phyloP scores from a whole-genome alignment of 2,888 invertebrate species.

The Synergus gifuensis region DNA sequence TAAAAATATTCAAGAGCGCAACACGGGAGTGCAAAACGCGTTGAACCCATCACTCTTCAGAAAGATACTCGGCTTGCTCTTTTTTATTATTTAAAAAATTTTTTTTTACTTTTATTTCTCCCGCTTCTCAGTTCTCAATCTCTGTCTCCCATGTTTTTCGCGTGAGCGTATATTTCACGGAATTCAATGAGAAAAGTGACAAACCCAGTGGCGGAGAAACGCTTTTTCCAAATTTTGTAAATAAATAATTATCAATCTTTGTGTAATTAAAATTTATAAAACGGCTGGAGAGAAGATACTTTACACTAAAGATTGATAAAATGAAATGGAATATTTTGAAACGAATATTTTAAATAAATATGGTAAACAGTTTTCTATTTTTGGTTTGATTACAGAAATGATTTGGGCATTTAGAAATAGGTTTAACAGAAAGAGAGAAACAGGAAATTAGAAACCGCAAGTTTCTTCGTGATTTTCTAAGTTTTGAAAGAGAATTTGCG shows the following conservation, averaged over 20 bases:
- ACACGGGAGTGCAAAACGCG: constrained; percentile 5
- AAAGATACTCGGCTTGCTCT: neutral
- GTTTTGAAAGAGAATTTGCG: constrained; percentile 38
- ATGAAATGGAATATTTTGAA: too few relatives aligned
- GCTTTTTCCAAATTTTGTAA: neutral
- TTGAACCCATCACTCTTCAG: neutral
- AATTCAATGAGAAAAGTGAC: neutral
- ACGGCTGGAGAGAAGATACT: neutral
- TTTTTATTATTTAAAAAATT: neutral
- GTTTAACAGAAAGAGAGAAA: neutral
- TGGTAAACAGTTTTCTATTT: neutral
- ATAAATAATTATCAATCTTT: neutral
- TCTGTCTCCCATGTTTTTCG: neutral
- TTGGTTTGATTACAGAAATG: neutral
- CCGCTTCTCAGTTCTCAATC: neutral
- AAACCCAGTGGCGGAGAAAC: neutral
- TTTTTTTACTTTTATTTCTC: neutral
- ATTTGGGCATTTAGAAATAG: neutral
- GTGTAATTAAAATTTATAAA: neutral
- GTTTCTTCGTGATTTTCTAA: constrained; percentile 17
- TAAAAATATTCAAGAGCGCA: constrained; percentile 42
- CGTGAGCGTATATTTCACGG: neutral
- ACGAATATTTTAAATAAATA: neutral
- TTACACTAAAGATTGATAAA: too few relatives aligned
- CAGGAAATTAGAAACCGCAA: constrained; percentile 10